Percentiles rank a stretch among this genome's conserved stretches.
Conservation (phyloP, 2,888 invertebrate species). For the Pristionchus japonicus region DNA sequence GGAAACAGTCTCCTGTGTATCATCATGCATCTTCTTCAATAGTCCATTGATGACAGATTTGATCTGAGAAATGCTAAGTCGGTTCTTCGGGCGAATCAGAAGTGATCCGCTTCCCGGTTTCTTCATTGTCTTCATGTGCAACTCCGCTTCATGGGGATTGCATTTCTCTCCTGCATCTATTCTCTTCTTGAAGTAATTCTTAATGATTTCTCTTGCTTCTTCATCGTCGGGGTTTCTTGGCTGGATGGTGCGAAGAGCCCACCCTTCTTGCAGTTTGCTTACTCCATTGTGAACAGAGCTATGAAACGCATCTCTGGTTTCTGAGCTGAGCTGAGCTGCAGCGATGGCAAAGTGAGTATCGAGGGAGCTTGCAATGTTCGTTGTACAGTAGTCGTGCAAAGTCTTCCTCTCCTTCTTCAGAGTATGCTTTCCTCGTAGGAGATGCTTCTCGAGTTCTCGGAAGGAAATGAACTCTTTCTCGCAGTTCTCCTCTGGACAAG, state of each 20-base stretch:
- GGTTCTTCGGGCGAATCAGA: background rate
- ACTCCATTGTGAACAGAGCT: background rate
- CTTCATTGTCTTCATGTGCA: background rate
- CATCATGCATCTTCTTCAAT: background rate
- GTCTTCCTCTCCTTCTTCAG: background rate
- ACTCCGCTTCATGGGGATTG: background rate
- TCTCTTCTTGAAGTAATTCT: background rate
- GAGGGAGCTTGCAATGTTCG: background rate
- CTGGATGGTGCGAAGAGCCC: background rate
- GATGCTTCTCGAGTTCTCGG: constrained; percentile 20
- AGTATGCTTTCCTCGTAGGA: background rate
- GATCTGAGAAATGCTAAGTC: background rate
- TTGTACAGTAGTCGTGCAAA: background rate
- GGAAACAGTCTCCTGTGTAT: background rate
- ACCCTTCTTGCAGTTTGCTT: background rate
- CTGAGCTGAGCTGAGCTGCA: too few species aligned
- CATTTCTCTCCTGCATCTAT: background rate
- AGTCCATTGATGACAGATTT: background rate
- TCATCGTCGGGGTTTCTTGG: background rate
- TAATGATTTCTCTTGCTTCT: background rate
- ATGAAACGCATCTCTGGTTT: too few species aligned
- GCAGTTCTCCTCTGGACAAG: background rate
- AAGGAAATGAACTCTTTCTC: background rate
- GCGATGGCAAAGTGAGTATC: background rate
- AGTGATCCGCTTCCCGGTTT: background rate